Conservation (phyloP, 37 sponge, comb jelly and placozoan species). For the Oopsacas minuta region DNA sequence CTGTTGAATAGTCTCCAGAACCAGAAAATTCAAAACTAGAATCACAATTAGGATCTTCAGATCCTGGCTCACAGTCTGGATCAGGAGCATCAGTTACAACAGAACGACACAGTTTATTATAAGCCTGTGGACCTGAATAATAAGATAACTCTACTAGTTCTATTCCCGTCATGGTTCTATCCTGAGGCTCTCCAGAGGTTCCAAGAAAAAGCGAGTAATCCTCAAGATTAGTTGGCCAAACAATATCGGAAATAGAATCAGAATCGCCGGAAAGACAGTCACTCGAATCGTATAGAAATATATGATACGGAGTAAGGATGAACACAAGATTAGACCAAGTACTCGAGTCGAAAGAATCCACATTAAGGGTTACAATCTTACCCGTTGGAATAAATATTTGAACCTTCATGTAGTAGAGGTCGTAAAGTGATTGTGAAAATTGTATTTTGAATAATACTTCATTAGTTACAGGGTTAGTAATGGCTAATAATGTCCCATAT, state of each 20-base stretch:
- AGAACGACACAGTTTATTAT: not conserved
- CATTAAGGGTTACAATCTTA: not conserved
- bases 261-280: conserved; percentile 1
- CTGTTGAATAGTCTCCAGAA: not conserved
- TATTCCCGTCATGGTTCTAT: not conserved
- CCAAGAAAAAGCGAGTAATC: not conserved
- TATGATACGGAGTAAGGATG: not conserved
- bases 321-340: not conserved
- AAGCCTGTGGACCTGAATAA: not conserved
- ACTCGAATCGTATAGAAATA: not conserved
- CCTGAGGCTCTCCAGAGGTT: not conserved
- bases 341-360: not conserved
- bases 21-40: not conserved
- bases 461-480: not conserved
- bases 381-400: not conserved
- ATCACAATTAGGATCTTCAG: not conserved
- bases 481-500: not conserved
- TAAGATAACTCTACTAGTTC: not conserved
- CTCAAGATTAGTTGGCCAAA: not conserved
- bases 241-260: not conserved
- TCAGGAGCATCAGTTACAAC: not conserved
- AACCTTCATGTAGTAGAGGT: not conserved
- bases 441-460: not conserved
- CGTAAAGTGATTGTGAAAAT: not conserved
- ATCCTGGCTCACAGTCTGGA: not conserved